Conservation (phyloP, 2,888 invertebrate genomes). For the Rhyacophila evoluta region DNA sequence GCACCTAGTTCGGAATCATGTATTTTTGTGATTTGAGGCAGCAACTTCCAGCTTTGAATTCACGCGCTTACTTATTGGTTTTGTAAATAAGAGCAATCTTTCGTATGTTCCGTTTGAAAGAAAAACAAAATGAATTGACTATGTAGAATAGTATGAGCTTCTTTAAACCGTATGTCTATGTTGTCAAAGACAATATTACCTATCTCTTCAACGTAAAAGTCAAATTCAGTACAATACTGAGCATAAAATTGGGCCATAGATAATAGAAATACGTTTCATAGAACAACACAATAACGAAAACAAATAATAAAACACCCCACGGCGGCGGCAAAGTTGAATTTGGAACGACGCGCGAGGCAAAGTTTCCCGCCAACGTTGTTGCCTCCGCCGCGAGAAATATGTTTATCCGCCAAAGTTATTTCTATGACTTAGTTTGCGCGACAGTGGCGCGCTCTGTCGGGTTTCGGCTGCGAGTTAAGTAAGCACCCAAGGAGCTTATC, state of each 20-base stretch:
- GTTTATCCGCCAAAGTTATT: slow-evolving; percentile 43
- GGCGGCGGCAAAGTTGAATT: slow-evolving; percentile 20
- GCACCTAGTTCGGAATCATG: no score
- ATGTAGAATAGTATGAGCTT: no score
- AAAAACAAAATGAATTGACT: no score
- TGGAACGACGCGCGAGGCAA: not conserved
- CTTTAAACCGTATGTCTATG: no score
- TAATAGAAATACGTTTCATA: not conserved
- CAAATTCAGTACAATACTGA: not conserved
- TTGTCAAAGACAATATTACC: no score
- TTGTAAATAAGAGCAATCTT: no score
- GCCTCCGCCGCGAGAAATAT: slow-evolving; percentile 35
- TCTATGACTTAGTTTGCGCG: slow-evolving; percentile 40
- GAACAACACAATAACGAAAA: slow-evolving; percentile 5
- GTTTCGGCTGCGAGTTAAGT: slow-evolving; percentile 30
- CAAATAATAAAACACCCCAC: slow-evolving; percentile 6
- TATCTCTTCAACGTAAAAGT: no score
- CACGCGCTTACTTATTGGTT: no score
- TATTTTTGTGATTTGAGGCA: no score
- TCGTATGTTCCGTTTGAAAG: no score
- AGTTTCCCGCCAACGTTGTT: slow-evolving; percentile 36
- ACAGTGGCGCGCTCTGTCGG: slow-evolving; percentile 28
- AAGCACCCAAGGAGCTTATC: slow-evolving; percentile 40
- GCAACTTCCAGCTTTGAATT: no score
- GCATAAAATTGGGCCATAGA: not conserved